Conservation (phyloP, 2,113 vertebrate species). For the Calyptommatus sinebrachiatus region DNA sequence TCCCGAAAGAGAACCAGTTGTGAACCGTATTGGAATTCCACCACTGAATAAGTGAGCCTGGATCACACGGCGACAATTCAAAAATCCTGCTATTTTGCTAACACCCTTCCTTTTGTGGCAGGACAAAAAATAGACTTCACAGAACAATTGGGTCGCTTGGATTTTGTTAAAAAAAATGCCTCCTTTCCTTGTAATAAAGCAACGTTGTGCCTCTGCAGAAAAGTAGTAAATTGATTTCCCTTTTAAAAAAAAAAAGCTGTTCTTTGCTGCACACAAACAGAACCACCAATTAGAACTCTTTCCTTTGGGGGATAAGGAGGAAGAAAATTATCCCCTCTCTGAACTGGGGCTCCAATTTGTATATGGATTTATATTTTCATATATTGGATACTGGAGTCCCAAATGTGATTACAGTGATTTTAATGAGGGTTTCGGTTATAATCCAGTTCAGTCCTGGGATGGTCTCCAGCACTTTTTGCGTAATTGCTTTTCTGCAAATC, state of each 20-base stretch:
- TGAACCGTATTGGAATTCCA: neutral
- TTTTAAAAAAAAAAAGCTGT: slow-evolving; percentile 10
- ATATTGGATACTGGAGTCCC: slow-evolving; percentile 14
- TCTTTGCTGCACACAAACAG: slow-evolving; percentile 24
- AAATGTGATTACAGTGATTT: neutral
- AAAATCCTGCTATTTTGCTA: neutral
- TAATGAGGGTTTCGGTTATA: neutral
- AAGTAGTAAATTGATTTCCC: neutral
- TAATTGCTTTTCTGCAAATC: slow-evolving; percentile 49
- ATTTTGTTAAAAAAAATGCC: slow-evolving; percentile 4
- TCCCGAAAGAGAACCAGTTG: no score
- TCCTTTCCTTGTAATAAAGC: neutral
- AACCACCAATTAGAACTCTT: slow-evolving; percentile 38
- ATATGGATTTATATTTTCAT: neutral
- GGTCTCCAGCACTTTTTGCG: slow-evolving; percentile 43
- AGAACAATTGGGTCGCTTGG: slow-evolving; percentile 16
- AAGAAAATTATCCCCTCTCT: slow-evolving; percentile 21
- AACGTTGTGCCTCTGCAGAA: accelerated
- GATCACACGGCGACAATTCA: slow-evolving; percentile 2
- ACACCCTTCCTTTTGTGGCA: slow-evolving; percentile 14
- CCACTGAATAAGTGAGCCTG: neutral
- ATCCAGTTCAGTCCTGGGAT: slow-evolving; percentile 36
- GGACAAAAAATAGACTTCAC: slow-evolving; percentile 15
- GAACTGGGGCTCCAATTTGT: neutral
- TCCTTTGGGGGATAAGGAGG: neutral